Base-by-base conservation (phyloP, 2,797 vertebrate genomes). In the Lepus townsendii region DNA sequence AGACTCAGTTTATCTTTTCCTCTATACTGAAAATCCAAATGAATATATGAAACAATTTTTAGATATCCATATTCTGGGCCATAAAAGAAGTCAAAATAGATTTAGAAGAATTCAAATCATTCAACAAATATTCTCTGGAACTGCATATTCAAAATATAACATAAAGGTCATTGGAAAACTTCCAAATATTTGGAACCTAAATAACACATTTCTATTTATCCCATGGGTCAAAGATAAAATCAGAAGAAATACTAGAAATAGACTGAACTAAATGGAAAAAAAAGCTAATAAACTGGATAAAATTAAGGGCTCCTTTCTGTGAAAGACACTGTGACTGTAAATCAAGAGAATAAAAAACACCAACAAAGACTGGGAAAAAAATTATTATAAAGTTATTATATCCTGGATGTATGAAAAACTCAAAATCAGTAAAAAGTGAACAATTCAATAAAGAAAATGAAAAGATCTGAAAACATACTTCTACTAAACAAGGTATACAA, bases 91-190 rank as follows among this genome's bases (percentile, higher is more conserved):
- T 63, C 52, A 52, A 11, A 50, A 90, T 0, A 78, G 22, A 65
- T 88, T 54, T 79, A 12, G 38, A 79, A 89, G 63, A 42, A 84
- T 73, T 30, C 27, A 65, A 80, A 47, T 76, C 32, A 71, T n/a
- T 42, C 14, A 60, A 20, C 2, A 6, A 27, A 54, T 32, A 75
- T 32, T 75, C 62, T 78, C 60, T 63, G 22, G 7, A 82, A 73
- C n/a, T 35, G 32, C 7, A 27, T 52, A 73, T 66, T 50, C n/a
- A 77, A 93, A 73, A 88, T 17, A 13, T n/a, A 80, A 83, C 30
- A 57, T 9, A 82, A 93, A 91, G 47, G 85, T 65, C 27, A 52
- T 1, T 89, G 57, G 50, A 94, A 94, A 94, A 78, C 66, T 27
- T 35, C 19, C 26, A 66, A 90, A 50, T 27, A 76, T 26, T 22